A percentile compares a stretch with the other conserved stretches of the same genome.
These are phyloP conservation scores for Bovichtus diacanthus DNA, from an alignment of 2,797 vertebrate genomes.

Conservation along the genomic window DNA sequence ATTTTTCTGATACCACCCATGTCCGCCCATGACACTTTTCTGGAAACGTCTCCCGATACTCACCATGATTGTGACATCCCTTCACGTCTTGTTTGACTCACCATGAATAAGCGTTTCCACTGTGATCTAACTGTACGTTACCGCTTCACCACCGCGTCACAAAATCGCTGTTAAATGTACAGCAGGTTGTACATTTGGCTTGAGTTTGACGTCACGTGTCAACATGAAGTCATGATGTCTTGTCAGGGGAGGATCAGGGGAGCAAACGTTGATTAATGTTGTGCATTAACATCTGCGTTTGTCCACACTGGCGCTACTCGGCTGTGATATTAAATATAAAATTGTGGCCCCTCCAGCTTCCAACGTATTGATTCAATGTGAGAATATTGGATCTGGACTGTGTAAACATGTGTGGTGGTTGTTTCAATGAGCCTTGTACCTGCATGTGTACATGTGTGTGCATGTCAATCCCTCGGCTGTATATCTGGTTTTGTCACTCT, in stretches of 20 bases:
- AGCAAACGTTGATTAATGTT: constrained; percentile 36
- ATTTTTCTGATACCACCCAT: constrained; percentile 36
- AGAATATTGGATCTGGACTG: constrained; percentile 46
- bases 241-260: constrained; percentile 31
- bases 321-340: constrained; percentile 27
- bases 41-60: constrained; percentile 34
- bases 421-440: constrained; percentile 32
- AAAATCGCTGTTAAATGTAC: constrained; percentile 42
- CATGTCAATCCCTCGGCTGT: constrained; percentile 51
- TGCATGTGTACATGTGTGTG: constrained; percentile 32
- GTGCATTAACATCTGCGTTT: constrained; percentile 48
- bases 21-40: constrained; percentile 38
- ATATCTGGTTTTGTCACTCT: constrained; percentile 75
- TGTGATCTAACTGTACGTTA: constrained; percentile 48
- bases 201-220: constrained; percentile 37
- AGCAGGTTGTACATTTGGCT: constrained; percentile 26
- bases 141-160: constrained; percentile 37
- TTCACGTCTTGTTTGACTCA: constrained; percentile 32
- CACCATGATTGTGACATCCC: constrained; percentile 37
- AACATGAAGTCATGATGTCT: constrained; percentile 60
- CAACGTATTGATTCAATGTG: constrained; percentile 62
- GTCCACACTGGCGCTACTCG: constrained; percentile 33
- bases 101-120: constrained; percentile 66
- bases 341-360: constrained; percentile 8
- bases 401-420: constrained; percentile 53